Evolutionary conservation across 2,888 invertebrate species (phyloP).

Genomic region (Leptodirus hochenwartii): DNA sequence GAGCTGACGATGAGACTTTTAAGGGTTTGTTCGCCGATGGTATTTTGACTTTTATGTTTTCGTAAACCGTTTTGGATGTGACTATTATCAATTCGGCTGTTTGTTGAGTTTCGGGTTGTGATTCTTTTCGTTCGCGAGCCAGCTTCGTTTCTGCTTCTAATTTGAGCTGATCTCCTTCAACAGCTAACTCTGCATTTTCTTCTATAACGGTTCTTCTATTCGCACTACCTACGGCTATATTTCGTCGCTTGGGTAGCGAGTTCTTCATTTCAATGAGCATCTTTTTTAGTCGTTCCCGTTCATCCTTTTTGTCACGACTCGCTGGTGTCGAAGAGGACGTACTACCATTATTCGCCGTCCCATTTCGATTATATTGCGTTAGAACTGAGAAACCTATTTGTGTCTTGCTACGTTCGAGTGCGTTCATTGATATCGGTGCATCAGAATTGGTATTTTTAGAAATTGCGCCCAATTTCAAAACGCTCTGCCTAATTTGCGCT

Average conservation of each 20-base stretch:
- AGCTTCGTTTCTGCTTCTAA: background rate
- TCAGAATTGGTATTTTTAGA: too few relatives aligned
- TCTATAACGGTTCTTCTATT: constrained; percentile 22
- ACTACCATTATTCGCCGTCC: constrained; percentile 15
- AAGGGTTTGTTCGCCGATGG: constrained; percentile 18
- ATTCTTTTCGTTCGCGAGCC: constrained; percentile 1
- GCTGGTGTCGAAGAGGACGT: constrained; percentile 11
- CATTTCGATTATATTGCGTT: too few relatives aligned
- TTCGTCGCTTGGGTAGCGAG: constrained; percentile 41
- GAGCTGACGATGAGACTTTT: constrained; percentile 39
- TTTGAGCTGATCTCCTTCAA: background rate
- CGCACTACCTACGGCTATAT: constrained; percentile 17
- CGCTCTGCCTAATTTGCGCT: too few relatives aligned
- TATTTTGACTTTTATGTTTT: constrained; percentile 8
- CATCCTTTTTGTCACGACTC: constrained; percentile 25
- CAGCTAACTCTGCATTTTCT: constrained; percentile 19
- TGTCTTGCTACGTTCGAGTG: constrained; percentile 24
- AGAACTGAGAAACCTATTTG: constrained; percentile 25
- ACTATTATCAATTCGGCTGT: constrained; percentile 2
- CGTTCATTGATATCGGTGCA: too few relatives aligned
- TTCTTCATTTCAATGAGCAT: constrained; percentile 64
- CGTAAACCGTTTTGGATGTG: constrained; percentile 8
- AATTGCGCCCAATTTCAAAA: too few relatives aligned
- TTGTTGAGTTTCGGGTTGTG: constrained; percentile 9
- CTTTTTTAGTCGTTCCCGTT: constrained; percentile 43